phyloP scores from a whole-genome alignment of 2,113 vertebrate genomes.

The Hydrolagus affinis region DNA sequence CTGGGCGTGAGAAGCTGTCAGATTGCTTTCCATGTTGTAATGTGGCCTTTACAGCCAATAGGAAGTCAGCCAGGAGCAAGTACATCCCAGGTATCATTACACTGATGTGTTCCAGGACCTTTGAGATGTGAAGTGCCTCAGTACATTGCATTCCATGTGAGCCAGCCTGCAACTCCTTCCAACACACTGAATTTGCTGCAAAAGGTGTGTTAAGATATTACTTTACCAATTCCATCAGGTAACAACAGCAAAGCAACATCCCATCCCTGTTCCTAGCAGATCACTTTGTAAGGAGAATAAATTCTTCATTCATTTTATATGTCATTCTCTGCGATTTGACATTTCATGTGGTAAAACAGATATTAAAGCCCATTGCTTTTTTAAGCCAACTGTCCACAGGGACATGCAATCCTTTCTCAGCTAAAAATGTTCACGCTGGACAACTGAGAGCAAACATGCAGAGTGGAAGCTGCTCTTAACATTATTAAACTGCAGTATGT shows the following conservation, averaged over 20 bases:
- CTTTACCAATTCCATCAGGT: background rate
- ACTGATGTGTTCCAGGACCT: background rate
- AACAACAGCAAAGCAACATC: background rate
- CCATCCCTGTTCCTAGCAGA: background rate
- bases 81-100: background rate
- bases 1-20: background rate
- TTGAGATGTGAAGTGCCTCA: background rate
- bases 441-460: background rate
- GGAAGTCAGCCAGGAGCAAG: background rate
- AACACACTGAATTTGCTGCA: background rate
- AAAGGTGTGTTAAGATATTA: background rate
- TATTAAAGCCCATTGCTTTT: background rate
- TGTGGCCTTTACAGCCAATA: background rate
- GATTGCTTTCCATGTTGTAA: background rate
- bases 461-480: background rate
- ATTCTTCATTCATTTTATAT: constrained; percentile 5
- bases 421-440: too few species aligned
- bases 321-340: background rate
- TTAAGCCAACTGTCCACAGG: background rate
- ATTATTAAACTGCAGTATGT: background rate
- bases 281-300: background rate
- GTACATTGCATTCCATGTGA: background rate
- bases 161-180: background rate
- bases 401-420: background rate
- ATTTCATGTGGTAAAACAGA: background rate